Percentiles rank a stretch among this genome's conserved stretches.
These are phyloP conservation scores for Atta colombica DNA, from an alignment of 1,140 invertebrate genomes.

Conservation along the genomic window DNA sequence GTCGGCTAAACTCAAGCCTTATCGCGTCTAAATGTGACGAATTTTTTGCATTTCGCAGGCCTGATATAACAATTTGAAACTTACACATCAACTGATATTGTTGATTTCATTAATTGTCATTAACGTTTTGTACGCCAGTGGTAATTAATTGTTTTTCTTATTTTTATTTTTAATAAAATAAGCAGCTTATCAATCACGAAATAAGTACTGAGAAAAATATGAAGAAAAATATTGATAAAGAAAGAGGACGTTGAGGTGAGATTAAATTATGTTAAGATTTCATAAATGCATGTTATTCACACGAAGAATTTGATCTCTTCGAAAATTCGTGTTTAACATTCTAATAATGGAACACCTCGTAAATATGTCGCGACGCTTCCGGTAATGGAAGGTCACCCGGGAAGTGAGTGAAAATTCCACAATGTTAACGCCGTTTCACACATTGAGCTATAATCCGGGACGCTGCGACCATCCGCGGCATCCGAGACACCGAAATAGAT, in stretches of 20 bases:
- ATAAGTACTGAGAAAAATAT: neutral
- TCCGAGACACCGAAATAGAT: constrained; percentile 84
- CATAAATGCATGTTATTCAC: constrained; percentile 17
- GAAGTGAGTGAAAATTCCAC: constrained; percentile 50
- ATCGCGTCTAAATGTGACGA: constrained; percentile 48
- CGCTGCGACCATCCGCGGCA: constrained; percentile 70
- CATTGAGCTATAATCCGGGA: constrained; percentile 64
- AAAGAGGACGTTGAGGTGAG: neutral
- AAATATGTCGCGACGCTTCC: constrained; percentile 54
- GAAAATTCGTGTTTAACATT: constrained; percentile 14
- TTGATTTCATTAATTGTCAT: neutral
- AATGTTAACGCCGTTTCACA: constrained; percentile 23
- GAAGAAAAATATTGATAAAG: neutral
- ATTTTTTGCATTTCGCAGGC: neutral
- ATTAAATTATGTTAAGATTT: neutral
- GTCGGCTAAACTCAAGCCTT: constrained; percentile 9
- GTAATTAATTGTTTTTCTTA: neutral
- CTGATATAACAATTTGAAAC: neutral
- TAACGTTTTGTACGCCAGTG: neutral
- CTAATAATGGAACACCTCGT: constrained; percentile 24
- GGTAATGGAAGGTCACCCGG: constrained; percentile 67
- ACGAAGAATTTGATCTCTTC: neutral
- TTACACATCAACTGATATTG: neutral
- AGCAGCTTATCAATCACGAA: neutral
- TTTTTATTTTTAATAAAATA: no score